These are phyloP conservation scores for Tillus elongatus DNA, from an alignment of 2,888 invertebrate species.

Conservation along the genomic window DNA sequence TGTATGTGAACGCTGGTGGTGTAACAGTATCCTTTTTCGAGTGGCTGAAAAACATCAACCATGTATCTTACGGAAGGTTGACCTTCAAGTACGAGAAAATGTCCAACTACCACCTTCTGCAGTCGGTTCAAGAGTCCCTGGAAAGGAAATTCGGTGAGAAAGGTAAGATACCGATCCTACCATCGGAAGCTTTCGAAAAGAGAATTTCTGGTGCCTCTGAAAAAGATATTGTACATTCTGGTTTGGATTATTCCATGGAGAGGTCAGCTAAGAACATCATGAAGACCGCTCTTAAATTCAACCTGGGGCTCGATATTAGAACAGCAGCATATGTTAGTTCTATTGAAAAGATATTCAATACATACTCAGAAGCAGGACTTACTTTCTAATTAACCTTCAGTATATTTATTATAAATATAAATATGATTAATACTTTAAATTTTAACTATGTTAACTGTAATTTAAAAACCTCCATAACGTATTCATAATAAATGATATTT, in stretches of 20 bases:
- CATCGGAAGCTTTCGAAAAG: slow-evolving; percentile 59
- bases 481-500: no score
- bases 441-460: no score
- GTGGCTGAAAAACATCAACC: slow-evolving; percentile 83
- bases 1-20: slow-evolving; percentile 71
- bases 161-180: slow-evolving; percentile 41
- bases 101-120: slow-evolving; percentile 67
- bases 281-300: slow-evolving; percentile 56
- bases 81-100: slow-evolving; percentile 82
- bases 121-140: slow-evolving; percentile 49
- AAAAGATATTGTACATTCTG: slow-evolving; percentile 77
- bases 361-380: slow-evolving; percentile 21
- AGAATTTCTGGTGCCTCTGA: slow-evolving; percentile 69
- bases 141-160: slow-evolving; percentile 31
- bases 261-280: slow-evolving; percentile 61
- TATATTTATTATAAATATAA: no score
- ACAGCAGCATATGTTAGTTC: slow-evolving; percentile 23
- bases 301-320: slow-evolving; percentile 48
- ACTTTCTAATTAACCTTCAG: no score
- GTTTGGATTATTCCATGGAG: slow-evolving; percentile 75
- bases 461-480: no score
- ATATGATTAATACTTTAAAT: no score
- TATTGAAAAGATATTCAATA: slow-evolving; percentile 22
- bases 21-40: slow-evolving; percentile 90
- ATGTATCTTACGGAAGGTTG: slow-evolving; percentile 79